Conservation (phyloP, 1,140 invertebrate genomes). For the Cylas formicarius region DNA sequence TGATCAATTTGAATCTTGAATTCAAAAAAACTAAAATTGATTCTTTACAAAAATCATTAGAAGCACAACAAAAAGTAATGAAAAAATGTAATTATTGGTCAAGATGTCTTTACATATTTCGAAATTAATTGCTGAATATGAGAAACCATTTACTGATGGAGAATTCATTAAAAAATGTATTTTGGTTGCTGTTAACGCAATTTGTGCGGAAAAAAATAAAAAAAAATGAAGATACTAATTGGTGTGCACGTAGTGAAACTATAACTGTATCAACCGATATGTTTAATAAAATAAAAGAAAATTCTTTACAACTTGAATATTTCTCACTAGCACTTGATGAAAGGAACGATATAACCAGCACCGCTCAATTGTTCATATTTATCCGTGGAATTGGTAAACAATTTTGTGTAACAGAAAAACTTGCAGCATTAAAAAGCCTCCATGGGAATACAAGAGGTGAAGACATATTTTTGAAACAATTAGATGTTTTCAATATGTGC, state of each 20-base stretch:
- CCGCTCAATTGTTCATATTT: no score
- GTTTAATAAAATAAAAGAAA: no score
- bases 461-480: constrained; percentile 12
- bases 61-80: no score
- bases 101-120: constrained; percentile 17
- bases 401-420: constrained; percentile 9
- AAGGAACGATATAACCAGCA: constrained; percentile 9
- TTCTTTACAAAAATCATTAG: no score
- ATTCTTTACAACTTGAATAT: no score
- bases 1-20: no score
- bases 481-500: no score
- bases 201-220: constrained; percentile 1
- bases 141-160: constrained; percentile 18
- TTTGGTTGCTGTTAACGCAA: constrained; percentile 9
- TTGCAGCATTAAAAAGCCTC: constrained; percentile 6
- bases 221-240: constrained; percentile 2
- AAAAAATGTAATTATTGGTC: no score
- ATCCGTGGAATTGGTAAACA: no score
- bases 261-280: no score
- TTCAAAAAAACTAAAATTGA: no score
- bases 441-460: constrained; percentile 11
- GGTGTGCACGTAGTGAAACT: background rate
- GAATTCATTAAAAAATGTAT: constrained; percentile 20
- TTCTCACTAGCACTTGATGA: constrained; percentile 2
- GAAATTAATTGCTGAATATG: no score